Percentiles rank a stretch among this genome's conserved stretches.
phyloP scores from a whole-genome alignment of 2,888 invertebrate species.

The Cryptocephalus moraei region DNA sequence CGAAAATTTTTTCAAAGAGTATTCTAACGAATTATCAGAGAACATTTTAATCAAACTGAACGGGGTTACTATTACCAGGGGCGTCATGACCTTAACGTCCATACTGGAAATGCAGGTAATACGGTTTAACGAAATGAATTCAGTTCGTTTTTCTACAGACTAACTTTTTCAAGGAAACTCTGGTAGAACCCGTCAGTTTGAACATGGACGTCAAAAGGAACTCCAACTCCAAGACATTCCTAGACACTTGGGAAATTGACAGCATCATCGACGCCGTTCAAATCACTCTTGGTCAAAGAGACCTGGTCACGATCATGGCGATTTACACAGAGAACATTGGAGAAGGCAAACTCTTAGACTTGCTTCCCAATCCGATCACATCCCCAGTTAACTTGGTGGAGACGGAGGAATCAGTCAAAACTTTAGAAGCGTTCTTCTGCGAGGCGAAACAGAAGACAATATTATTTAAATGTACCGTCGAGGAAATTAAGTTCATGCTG shows the following conservation, averaged over 20 bases:
- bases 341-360: conserved; percentile 46
- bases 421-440: conserved; percentile 63
- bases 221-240: conserved; percentile 39
- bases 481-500: conserved; percentile 59
- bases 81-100: conserved; percentile 63
- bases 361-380: conserved; percentile 30
- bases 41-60: conserved; percentile 61
- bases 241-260: conserved; percentile 46
- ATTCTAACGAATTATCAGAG: conserved; percentile 47
- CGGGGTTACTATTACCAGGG: conserved; percentile 56
- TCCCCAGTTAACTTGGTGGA: conserved; percentile 14
- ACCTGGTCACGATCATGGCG: conserved; percentile 59
- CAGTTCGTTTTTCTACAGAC: too few relatives aligned
- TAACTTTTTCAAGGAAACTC: conserved; percentile 49
- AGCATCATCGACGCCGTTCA: conserved; percentile 55
- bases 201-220: conserved; percentile 63
- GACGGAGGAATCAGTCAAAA: conserved; percentile 43
- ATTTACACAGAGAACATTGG: conserved; percentile 64
- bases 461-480: conserved; percentile 51
- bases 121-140: background rate
- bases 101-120: conserved; percentile 60
- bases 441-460: conserved; percentile 55
- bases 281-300: conserved; percentile 64
- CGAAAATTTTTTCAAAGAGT: conserved; percentile 63
- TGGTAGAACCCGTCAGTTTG: conserved; percentile 62